These are phyloP conservation scores for Augochlorella aurata DNA, from an alignment of 2,888 invertebrate species.

Conservation along the genomic window DNA sequence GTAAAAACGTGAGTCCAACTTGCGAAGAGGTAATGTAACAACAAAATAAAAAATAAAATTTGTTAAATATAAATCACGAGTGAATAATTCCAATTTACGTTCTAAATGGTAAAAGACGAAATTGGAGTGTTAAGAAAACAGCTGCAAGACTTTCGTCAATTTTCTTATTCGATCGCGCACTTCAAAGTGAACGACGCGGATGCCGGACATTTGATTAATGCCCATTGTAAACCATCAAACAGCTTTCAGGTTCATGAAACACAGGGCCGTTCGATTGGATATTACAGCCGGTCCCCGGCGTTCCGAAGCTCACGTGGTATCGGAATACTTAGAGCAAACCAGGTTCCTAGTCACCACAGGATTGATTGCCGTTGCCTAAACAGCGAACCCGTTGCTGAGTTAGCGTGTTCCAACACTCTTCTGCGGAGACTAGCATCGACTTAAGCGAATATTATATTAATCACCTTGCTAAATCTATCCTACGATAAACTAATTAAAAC, in stretches of 20 bases:
- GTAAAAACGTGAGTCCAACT: too few species aligned
- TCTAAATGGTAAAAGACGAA: background rate
- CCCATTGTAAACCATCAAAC: conserved; percentile 18
- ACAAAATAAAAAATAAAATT: background rate
- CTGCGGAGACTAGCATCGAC: background rate
- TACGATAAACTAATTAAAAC: background rate
- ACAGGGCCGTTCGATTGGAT: conserved; percentile 14
- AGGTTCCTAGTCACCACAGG: conserved; percentile 14
- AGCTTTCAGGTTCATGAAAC: conserved; percentile 13
- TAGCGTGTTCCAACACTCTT: conserved; percentile 8
- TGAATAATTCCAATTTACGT: too few species aligned
- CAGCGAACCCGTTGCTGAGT: conserved; percentile 3
- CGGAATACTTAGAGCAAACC: conserved; percentile 22
- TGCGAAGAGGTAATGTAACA: background rate
- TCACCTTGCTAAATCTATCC: background rate
- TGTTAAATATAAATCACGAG: background rate
- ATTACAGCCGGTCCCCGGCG: conserved; percentile 14
- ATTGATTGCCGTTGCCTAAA: conserved; percentile 20
- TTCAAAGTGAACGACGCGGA: background rate
- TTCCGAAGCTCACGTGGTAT: conserved; percentile 14
- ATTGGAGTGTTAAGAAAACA: background rate
- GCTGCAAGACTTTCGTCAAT: too few species aligned
- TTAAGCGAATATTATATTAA: conserved; percentile 10
- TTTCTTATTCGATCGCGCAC: too few species aligned
- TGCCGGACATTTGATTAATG: conserved; percentile 9